Conservation (phyloP, 2,888 invertebrate genomes). For the Chymomyza fuscimana region DNA sequence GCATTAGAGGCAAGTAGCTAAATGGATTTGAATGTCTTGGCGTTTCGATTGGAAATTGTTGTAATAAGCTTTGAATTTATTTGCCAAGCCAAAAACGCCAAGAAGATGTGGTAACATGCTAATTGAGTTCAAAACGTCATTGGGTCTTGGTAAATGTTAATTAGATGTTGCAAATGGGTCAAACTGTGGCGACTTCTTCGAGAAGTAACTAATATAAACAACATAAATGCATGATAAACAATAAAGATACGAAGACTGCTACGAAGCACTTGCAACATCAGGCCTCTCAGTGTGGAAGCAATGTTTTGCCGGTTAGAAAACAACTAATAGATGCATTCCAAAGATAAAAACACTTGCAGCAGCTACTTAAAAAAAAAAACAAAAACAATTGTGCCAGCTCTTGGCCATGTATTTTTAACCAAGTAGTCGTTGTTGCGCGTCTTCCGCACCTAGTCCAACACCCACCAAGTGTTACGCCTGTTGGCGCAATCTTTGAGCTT, state of each 20-base stretch:
- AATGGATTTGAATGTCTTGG: constrained; percentile 18
- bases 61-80: constrained; percentile 42
- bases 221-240: neutral
- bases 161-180: constrained; percentile 67
- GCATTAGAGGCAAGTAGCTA: constrained; percentile 21
- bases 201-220: neutral
- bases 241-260: neutral
- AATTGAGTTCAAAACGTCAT: constrained; percentile 70
- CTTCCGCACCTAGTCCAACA: constrained; percentile 27
- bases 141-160: constrained; percentile 70
- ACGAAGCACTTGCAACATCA: neutral
- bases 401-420: constrained; percentile 7
- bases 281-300: constrained; percentile 20
- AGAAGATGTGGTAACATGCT: constrained; percentile 64
- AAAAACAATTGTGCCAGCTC: neutral
- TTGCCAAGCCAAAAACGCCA: constrained; percentile 14
- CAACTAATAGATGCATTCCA: neutral
- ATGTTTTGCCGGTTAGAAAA: constrained; percentile 22
- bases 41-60: constrained; percentile 58
- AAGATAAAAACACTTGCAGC: constrained; percentile 18
- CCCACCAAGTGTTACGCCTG: neutral
- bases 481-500: neutral
- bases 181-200: constrained; percentile 40
- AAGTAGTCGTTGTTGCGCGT: constrained; percentile 13
- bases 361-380: neutral